A percentile compares a stretch with the other conserved stretches of the same genome.
phyloP scores from a whole-genome alignment of 2,113 vertebrate species.

The Phocoena sinus region DNA sequence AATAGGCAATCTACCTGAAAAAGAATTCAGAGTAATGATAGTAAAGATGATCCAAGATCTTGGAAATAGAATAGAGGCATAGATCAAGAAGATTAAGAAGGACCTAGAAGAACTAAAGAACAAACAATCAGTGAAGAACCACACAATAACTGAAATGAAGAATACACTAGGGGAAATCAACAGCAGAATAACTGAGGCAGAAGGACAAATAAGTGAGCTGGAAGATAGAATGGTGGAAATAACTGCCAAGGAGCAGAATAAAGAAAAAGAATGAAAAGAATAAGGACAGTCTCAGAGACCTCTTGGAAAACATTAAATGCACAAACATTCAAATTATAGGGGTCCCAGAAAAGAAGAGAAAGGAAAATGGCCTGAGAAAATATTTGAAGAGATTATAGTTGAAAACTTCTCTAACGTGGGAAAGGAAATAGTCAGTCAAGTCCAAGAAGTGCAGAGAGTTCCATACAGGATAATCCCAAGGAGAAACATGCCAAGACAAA shows the following conservation, averaged over 20 bases:
- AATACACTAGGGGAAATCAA: background rate
- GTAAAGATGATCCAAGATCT: background rate
- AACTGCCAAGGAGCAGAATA: background rate
- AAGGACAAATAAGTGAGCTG: background rate
- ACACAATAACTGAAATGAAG: background rate
- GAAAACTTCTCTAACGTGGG: too few species aligned
- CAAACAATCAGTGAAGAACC: background rate
- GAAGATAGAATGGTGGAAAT: background rate
- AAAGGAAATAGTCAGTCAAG: too few species aligned
- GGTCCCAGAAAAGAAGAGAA: too few species aligned
- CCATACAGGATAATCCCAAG: background rate
- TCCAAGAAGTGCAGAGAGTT: background rate
- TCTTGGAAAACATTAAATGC: background rate
- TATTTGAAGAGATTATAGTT: too few species aligned
- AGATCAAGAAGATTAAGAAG: background rate
- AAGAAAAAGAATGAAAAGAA: background rate
- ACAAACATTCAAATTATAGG: too few species aligned
- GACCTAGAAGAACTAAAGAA: background rate
- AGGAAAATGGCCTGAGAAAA: too few species aligned
- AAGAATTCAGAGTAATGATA: background rate
- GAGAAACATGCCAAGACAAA: background rate
- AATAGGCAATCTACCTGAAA: background rate
- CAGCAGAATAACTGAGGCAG: background rate
- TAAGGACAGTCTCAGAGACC: background rate
- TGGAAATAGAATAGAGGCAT: too few species aligned